phyloP scores from a whole-genome alignment of 2,888 invertebrate species.

The Hedya salicella region DNA sequence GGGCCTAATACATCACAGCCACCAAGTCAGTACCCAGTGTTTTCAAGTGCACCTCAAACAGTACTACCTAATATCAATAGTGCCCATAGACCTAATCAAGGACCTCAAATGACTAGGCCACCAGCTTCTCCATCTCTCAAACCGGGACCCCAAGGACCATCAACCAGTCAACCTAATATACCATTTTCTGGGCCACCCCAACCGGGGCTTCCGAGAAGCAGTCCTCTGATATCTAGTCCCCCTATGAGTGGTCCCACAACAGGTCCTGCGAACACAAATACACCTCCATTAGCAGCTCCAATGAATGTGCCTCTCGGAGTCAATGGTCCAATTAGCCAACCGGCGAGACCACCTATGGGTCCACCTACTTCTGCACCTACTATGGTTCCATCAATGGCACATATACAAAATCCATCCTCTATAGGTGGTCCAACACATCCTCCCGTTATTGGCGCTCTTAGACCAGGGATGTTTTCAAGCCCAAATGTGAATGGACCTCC shows the following conservation, averaged over 20 bases:
- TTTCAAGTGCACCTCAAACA: conserved; percentile 43
- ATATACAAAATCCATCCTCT: conserved; percentile 45
- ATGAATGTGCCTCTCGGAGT: conserved; percentile 44
- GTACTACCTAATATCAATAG: conserved; percentile 53
- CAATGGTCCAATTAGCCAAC: conserved; percentile 34
- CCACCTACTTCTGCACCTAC: conserved; percentile 48
- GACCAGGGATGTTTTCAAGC: conserved; percentile 22
- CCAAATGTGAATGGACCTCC: conserved; percentile 45
- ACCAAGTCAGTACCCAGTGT: conserved; percentile 45
- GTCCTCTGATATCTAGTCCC: conserved; percentile 62
- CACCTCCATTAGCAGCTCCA: conserved; percentile 44
- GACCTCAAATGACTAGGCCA: conserved; percentile 48
- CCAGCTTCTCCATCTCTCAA: conserved; percentile 49
- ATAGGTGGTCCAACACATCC: conserved; percentile 38
- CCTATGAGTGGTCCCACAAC: conserved; percentile 52
- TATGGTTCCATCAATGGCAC: conserved; percentile 47
- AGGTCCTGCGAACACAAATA: conserved; percentile 28
- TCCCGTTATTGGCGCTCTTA: conserved; percentile 41
- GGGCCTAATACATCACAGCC: conserved; percentile 16
- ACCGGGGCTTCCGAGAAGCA: conserved; percentile 61
- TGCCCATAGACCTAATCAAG: conserved; percentile 53
- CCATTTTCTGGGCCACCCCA: conserved; percentile 57
- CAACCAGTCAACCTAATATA: conserved; percentile 60
- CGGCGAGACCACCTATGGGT: conserved; percentile 43
- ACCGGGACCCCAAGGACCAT: conserved; percentile 52